phyloP scores from a whole-genome alignment of 2,888 invertebrate species.

The Alloplasta piceator region DNA sequence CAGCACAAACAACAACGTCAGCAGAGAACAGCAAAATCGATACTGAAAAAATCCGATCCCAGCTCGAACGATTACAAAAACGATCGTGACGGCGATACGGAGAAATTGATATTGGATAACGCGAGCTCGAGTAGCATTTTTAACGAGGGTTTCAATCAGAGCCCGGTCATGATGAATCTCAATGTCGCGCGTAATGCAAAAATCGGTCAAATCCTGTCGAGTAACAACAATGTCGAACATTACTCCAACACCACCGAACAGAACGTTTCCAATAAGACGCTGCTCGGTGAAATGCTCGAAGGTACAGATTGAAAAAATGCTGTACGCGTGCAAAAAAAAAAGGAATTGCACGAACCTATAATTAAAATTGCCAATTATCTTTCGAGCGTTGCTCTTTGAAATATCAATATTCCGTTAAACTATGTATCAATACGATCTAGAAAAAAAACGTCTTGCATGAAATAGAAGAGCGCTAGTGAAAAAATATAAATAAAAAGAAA shows the following conservation, averaged over 20 bases:
- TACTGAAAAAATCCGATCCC: conserved; percentile 90
- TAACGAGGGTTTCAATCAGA: conserved; percentile 81
- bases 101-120: conserved; percentile 89
- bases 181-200: conserved; percentile 70
- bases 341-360: no score
- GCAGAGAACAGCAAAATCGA: conserved; percentile 89
- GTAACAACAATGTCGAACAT: conserved; percentile 76
- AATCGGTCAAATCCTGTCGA: conserved; percentile 75
- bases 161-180: conserved; percentile 71
- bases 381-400: no score
- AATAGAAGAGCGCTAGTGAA: no score
- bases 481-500: no score
- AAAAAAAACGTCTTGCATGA: no score
- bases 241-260: conserved; percentile 48
- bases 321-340: background rate
- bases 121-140: conserved; percentile 86
- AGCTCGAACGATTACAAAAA: conserved; percentile 83
- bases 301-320: conserved; percentile 69
- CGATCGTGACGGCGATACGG: conserved; percentile 89
- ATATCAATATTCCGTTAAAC: no score
- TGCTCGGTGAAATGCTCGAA: conserved; percentile 75
- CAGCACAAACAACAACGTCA: conserved; percentile 79
- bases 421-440: no score
- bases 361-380: no score
- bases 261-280: conserved; percentile 58